Evolutionary conservation across 2,113 vertebrate species (phyloP), one percentile per base, ranked within the genome.

Genomic region (Atractosteus spatula): DNA sequence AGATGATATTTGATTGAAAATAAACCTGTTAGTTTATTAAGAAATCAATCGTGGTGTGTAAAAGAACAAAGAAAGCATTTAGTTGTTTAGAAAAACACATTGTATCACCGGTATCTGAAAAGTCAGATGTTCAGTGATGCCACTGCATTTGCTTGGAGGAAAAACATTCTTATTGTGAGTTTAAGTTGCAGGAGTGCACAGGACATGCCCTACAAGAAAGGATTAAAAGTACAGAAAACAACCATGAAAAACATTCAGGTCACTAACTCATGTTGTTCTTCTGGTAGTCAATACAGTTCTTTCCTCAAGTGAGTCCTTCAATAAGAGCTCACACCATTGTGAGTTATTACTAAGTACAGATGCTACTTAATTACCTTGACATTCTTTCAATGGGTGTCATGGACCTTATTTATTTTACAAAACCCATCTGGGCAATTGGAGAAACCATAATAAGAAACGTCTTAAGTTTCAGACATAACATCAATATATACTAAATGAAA

Each of bases 391-490:
- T 82, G 80, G 84, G 83, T 82, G 86, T 85, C 84, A 82, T 88
- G 88, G 86, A 89, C 89, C 86, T 73, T 68, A 68, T 16, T 57
- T 55, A 47, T 43, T 69, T 55, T 69, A 55, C 62, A 68, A 62
- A 62, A 43, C 43, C 55, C 57, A 55, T 68, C 57, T 73, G 72
- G 67, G 44, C 13, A 68, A 66, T 43, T 7, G 77, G 88, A 80
- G 83, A 82, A 91, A 81, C 81, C 84, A 81, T 91, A 89, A 89
- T 91, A 89, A 89, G 79, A 85, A 89, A 86, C 62, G 67, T 82
- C 84, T 55, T 81, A 81, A 78, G 88, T 88, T 78, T 88, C 85
- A 91, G 87, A 84, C 89, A 90, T 89, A 90, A 88, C 84, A 89
- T 84, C 80, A 75, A 73, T 79, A 84, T 80, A 88, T 91, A 87